A percentile compares a stretch with the other conserved stretches of the same genome.
phyloP scores from a whole-genome alignment of 2,113 vertebrate species.

The Heterochromis multidens region DNA sequence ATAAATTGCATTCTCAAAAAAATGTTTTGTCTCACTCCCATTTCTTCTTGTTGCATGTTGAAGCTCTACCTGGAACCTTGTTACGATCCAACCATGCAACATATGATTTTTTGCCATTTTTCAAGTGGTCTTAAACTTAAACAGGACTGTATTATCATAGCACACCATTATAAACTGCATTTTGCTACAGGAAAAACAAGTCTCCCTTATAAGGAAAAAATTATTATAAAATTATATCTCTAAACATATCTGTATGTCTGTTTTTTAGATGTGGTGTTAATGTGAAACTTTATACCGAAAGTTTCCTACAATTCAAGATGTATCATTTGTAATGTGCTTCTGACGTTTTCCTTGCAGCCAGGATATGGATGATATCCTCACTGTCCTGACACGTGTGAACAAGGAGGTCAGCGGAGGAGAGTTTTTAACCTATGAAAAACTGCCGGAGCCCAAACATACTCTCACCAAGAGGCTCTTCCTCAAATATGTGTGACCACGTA shows the following conservation, averaged over 20 bases:
- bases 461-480: conserved; percentile 83
- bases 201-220: neutral
- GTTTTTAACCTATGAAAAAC: conserved; percentile 71
- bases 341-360: conserved; percentile 26
- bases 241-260: neutral
- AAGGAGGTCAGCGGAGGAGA: conserved; percentile 76
- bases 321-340: neutral
- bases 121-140: too few relatives aligned
- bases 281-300: neutral
- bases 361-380: conserved; percentile 72
- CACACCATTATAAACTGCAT: neutral
- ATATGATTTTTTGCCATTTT: too few relatives aligned
- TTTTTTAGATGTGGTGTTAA: neutral
- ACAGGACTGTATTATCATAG: too few relatives aligned
- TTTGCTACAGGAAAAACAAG: neutral
- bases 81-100: too few relatives aligned
- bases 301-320: neutral
- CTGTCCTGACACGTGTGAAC: conserved; percentile 83
- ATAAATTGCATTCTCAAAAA: too few relatives aligned
- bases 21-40: too few relatives aligned
- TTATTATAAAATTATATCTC: neutral
- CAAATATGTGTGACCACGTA: conserved; percentile 14
- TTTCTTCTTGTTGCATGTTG: too few relatives aligned
- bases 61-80: too few relatives aligned
- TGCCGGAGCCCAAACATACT: conserved; percentile 84